These are phyloP conservation scores for Latrodectus geometricus DNA, from an alignment of 1,140 invertebrate genomes.

Conservation along the genomic window DNA sequence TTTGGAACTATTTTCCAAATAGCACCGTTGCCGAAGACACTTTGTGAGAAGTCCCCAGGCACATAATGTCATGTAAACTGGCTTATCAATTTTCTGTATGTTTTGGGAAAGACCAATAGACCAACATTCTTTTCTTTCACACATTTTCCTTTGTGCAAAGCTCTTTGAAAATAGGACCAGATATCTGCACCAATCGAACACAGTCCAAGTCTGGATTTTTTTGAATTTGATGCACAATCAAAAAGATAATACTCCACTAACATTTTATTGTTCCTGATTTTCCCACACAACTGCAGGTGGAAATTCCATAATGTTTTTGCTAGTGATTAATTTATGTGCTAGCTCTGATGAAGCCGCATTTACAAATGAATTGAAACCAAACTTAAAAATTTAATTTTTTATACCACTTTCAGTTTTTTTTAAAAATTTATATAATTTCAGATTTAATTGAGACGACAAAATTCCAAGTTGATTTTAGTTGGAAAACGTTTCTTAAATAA, in stretches of 20 bases:
- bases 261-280: neutral
- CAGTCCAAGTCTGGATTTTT: constrained; percentile 2
- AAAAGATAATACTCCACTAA: constrained; percentile 5
- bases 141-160: neutral
- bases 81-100: constrained; percentile 12
- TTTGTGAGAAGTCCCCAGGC: constrained; percentile 25
- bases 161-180: constrained; percentile 23
- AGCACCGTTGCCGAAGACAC: constrained; percentile 23
- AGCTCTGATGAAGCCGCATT: no score
- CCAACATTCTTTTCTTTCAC: neutral
- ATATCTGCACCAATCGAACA: neutral
- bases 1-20: constrained; percentile 40
- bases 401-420: no score
- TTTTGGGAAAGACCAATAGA: neutral
- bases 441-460: no score
- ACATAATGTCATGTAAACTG: constrained; percentile 19
- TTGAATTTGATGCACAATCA: constrained; percentile 19
- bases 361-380: no score
- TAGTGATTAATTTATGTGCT: no score
- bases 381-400: no score
- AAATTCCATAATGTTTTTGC: no score
- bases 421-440: no score
- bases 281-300: neutral
- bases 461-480: no score
- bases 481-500: no score